phyloP scores from a whole-genome alignment of 2,888 invertebrate genomes.

The Melinaea menophilus region DNA sequence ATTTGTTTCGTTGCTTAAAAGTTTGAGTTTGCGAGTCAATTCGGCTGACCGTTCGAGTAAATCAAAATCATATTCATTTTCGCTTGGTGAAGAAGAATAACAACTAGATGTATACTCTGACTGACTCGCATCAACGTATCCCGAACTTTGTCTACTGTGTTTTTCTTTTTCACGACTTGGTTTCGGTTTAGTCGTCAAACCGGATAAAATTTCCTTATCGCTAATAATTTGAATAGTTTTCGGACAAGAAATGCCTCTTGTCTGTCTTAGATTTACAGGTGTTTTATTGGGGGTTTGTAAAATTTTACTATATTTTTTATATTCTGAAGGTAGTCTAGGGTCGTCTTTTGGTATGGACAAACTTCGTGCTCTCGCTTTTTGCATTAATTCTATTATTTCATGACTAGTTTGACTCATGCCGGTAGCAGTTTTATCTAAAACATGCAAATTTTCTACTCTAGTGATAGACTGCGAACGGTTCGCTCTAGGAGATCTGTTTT shows the following conservation, averaged over 20 bases:
- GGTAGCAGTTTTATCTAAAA: slow-evolving; percentile 59
- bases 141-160: slow-evolving; percentile 63
- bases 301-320: slow-evolving; percentile 59
- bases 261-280: slow-evolving; percentile 56
- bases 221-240: slow-evolving; percentile 76
- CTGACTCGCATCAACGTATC: slow-evolving; percentile 73
- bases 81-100: slow-evolving; percentile 72
- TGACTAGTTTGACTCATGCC: slow-evolving; percentile 69
- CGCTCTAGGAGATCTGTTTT: slow-evolving; percentile 64
- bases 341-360: slow-evolving; percentile 75
- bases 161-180: slow-evolving; percentile 53
- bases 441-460: slow-evolving; percentile 57
- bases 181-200: slow-evolving; percentile 63
- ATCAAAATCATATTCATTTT: slow-evolving; percentile 74
- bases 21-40: slow-evolving; percentile 63
- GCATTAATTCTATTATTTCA: slow-evolving; percentile 72
- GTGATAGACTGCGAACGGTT: slow-evolving; percentile 79
- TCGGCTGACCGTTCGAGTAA: slow-evolving; percentile 69
- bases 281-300: slow-evolving; percentile 77
- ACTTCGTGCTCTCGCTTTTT: slow-evolving; percentile 71
- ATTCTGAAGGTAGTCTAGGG: slow-evolving; percentile 56
- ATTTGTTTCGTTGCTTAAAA: slow-evolving; percentile 63
- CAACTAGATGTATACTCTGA: slow-evolving; percentile 75
- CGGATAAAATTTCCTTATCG: slow-evolving; percentile 72
- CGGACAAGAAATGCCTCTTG: slow-evolving; percentile 69